These are phyloP conservation scores for Scortum barcoo DNA, from an alignment of 2,113 vertebrate species.

Conservation along the genomic window DNA sequence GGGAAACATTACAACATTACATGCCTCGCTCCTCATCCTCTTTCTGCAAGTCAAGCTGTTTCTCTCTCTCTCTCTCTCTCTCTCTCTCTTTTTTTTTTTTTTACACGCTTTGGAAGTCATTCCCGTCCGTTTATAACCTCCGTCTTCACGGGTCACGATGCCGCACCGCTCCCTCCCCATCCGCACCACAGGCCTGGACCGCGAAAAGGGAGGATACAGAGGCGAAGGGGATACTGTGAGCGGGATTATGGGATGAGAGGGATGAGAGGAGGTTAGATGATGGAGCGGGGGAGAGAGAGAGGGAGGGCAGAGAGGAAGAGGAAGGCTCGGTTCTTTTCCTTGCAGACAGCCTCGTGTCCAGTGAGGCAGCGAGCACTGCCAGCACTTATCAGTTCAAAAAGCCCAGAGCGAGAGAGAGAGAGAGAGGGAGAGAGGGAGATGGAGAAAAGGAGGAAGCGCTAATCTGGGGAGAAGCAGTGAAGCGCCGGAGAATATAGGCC, in stretches of 20 bases:
- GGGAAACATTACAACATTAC: constrained; percentile 42
- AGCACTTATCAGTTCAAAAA: constrained; percentile 76
- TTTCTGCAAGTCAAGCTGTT: background rate
- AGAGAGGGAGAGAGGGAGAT: constrained; percentile 30
- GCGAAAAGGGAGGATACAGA: background rate
- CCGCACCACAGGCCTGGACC: constrained; percentile 10
- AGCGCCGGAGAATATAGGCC: constrained; percentile 78
- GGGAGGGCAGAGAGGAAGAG: constrained; percentile 8
- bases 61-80: constrained; percentile 8
- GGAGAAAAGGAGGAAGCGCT: constrained; percentile 59
- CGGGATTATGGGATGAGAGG: constrained; percentile 44
- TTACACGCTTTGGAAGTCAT: background rate
- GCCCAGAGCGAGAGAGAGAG: constrained; percentile 57
- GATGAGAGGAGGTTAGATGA: constrained; percentile 14
- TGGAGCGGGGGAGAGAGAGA: too few relatives aligned
- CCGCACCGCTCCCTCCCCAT: background rate
- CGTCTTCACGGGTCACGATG: background rate
- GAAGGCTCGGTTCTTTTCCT: constrained; percentile 31
- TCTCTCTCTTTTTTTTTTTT: constrained; percentile 21
- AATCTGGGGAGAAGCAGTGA: constrained; percentile 72
- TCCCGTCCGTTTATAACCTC: constrained; percentile 36
- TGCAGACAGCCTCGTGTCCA: constrained; percentile 62
- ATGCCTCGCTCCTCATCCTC: background rate
- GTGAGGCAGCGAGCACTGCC: constrained; percentile 68
- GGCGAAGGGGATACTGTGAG: constrained; percentile 12